Conservation (phyloP, 1,140 invertebrate genomes). For the Holcopasites calliopsidis region DNA sequence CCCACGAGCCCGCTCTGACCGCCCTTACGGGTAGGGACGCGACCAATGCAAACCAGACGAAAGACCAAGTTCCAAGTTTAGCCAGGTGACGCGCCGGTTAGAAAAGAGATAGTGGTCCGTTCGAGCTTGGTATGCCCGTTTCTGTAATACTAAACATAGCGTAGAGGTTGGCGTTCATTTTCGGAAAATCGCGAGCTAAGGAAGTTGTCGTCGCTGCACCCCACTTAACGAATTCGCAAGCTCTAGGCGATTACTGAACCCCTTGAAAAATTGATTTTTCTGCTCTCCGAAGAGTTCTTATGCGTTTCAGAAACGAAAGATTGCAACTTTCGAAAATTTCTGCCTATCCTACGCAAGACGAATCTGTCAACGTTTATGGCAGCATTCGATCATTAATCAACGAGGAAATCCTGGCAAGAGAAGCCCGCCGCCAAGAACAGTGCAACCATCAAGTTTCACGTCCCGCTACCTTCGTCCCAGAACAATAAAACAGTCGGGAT, state of each 20-base stretch:
- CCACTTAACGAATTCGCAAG: not conserved
- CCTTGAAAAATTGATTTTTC: too few relatives aligned
- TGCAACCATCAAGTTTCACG: conserved; percentile 36
- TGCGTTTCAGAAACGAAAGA: not conserved
- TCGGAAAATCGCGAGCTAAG: not conserved
- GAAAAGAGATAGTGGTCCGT: conserved; percentile 21
- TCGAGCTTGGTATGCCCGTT: conserved; percentile 20
- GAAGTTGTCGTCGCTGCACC: not conserved
- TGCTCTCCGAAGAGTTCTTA: not conserved
- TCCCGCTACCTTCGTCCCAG: conserved; percentile 15
- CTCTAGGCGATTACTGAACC: too few relatives aligned
- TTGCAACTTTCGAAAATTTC: not conserved
- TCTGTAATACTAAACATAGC: conserved; percentile 43
- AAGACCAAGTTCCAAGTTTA: conserved; percentile 49
- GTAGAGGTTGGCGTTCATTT: conserved; percentile 11
- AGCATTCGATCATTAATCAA: conserved; percentile 39
- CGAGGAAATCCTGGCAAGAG: conserved; percentile 20
- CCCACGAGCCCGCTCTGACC: too few relatives aligned
- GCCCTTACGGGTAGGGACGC: not conserved
- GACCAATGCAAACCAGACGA: conserved; percentile 27
- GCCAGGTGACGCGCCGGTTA: conserved; percentile 41
- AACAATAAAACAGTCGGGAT: conserved; percentile 42
- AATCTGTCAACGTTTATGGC: conserved; percentile 40
- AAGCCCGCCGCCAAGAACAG: conserved; percentile 34
- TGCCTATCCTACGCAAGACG: not conserved